Percentiles rank a stretch among this genome's conserved stretches.
Evolutionary conservation across 1,140 invertebrate genomes (phyloP).

Genomic region (Agraylea sexmaculata): DNA sequence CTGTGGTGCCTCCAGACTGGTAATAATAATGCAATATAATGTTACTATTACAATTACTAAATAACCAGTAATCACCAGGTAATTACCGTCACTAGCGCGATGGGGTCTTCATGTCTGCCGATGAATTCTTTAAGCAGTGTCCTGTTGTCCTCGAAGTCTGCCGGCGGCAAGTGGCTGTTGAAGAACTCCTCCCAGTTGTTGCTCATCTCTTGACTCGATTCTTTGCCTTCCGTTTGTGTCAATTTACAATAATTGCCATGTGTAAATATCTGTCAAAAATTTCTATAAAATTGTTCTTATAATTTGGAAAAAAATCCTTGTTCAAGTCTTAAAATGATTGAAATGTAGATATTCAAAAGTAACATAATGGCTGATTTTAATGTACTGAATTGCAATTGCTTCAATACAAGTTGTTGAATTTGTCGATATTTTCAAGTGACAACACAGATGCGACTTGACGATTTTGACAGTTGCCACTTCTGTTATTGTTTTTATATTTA

Average conservation of each 20-base stretch:
- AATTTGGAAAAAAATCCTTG: too few relatives aligned
- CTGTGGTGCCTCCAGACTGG: conserved; percentile 90
- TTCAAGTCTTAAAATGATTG: too few relatives aligned
- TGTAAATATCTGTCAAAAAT: too few relatives aligned
- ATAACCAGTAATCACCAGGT: conserved; percentile 1
- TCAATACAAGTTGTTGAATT: too few relatives aligned
- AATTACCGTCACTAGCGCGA: conserved; percentile 70
- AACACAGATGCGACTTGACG: too few relatives aligned
- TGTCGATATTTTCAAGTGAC: too few relatives aligned
- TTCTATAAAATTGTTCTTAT: too few relatives aligned
- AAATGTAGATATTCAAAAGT: too few relatives aligned
- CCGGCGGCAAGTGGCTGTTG: conserved; percentile 56
- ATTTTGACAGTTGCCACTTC: too few relatives aligned
- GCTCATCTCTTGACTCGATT: conserved; percentile 32
- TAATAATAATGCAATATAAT: conserved; percentile 21
- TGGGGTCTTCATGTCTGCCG: conserved; percentile 50
- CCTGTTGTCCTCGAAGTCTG: conserved; percentile 59
- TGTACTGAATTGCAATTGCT: too few relatives aligned
- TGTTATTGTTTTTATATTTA: too few relatives aligned
- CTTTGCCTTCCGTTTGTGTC: neutral
- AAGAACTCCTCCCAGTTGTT: conserved; percentile 71
- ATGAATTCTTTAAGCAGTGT: conserved; percentile 59
- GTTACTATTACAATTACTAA: conserved; percentile 10
- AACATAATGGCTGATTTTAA: too few relatives aligned
- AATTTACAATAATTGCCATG: neutral